Evolutionary conservation across 35 echinoderm and acorn worm species (phyloP).

Genomic region (Heliocidaris erythrogramma): DNA sequence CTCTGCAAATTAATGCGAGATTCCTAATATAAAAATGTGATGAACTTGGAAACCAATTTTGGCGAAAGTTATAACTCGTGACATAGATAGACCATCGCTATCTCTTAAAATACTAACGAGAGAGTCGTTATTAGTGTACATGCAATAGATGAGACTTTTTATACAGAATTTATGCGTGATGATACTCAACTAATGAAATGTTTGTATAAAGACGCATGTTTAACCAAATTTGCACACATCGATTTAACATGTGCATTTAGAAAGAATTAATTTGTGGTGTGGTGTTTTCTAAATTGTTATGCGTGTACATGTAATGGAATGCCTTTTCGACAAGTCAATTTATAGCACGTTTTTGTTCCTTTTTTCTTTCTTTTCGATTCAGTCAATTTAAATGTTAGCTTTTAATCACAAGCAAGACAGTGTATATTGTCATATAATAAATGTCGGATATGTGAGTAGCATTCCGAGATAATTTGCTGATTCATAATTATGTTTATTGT

Average conservation of each 20-base stretch:
- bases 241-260: neutral
- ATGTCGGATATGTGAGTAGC: neutral
- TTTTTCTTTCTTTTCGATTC: neutral
- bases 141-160: neutral
- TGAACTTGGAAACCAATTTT: neutral
- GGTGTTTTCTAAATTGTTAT: neutral
- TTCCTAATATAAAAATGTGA: neutral
- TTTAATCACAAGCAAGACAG: neutral
- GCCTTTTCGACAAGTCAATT: neutral
- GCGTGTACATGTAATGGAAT: neutral
- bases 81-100: neutral
- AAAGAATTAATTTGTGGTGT: neutral
- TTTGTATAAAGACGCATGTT: neutral
- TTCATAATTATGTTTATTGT: neutral
- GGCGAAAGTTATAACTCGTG: neutral
- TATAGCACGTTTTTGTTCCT: neutral
- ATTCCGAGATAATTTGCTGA: neutral
- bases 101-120: neutral
- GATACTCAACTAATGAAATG: neutral
- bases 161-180: neutral
- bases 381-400: neutral
- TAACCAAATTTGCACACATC: neutral
- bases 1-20: neutral
- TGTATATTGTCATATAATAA: neutral
- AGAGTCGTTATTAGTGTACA: slow-evolving; percentile 3